Percentiles rank a stretch among this genome's conserved stretches.
Conservation (phyloP, 1,140 invertebrate genomes). For the Drosophila sp. region DNA sequence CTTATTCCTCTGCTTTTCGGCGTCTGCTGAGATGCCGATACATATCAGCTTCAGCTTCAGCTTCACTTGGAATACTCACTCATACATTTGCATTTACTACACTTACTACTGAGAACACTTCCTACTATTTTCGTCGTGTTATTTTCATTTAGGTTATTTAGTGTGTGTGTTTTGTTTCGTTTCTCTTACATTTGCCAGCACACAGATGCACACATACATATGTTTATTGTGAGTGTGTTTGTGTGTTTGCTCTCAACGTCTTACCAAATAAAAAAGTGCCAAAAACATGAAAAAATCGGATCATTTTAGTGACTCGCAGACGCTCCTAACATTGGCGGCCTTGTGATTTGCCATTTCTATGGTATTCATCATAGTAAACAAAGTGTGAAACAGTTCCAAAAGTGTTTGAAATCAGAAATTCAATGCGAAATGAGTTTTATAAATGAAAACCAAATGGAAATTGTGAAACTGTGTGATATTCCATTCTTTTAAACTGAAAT, state of each 20-base stretch:
- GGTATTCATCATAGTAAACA: conserved; percentile 16
- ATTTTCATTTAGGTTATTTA: conserved; percentile 46
- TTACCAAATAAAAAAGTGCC: conserved; percentile 8
- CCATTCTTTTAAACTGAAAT: no score
- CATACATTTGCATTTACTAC: conserved; percentile 1
- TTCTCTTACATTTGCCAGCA: neutral
- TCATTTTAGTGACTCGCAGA: conserved; percentile 8
- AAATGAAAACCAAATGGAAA: neutral
- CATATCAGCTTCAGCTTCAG: conserved; percentile 35
- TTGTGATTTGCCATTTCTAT: conserved; percentile 12
- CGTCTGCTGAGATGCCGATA: conserved; percentile 51
- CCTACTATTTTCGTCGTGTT: conserved; percentile 43
- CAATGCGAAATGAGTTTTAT: neutral
- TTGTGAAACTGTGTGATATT: neutral
- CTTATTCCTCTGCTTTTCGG: conserved; percentile 29
- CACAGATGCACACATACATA: conserved; percentile 4
- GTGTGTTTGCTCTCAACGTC: conserved; percentile 13
- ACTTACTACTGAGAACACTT: conserved; percentile 37
- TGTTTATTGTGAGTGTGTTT: neutral
- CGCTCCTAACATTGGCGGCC: conserved; percentile 1
- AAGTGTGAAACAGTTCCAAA: conserved; percentile 11
- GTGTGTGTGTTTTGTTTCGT: conserved; percentile 56
- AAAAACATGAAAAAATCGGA: conserved; percentile 10
- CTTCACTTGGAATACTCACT: conserved; percentile 28
- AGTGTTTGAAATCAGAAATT: conserved; percentile 1